Conservation (phyloP, 1,140 invertebrate species). For the Philaenus spumarius region DNA sequence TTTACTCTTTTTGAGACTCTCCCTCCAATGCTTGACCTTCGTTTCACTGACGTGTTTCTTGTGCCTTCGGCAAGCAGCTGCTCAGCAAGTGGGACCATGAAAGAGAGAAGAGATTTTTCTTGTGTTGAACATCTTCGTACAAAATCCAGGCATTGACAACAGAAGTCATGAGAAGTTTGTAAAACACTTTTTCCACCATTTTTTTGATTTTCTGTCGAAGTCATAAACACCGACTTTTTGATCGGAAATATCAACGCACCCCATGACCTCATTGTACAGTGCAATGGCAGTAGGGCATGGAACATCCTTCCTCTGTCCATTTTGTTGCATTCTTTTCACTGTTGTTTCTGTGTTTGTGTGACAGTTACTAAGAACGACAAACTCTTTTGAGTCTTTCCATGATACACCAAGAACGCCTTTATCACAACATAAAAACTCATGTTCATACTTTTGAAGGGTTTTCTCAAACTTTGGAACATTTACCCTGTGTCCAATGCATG, state of each 20-base stretch:
- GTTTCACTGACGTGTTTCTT: conserved; percentile 7
- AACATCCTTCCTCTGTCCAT: conserved; percentile 13
- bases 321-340: conserved; percentile 19
- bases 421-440: conserved; percentile 14
- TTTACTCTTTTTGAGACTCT: conserved; percentile 23
- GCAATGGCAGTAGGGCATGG: conserved; percentile 4
- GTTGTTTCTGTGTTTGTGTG: conserved; percentile 16
- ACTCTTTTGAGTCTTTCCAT: conserved; percentile 28
- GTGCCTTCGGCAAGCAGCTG: conserved; percentile 19
- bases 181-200: conserved; percentile 30
- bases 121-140: conserved; percentile 13
- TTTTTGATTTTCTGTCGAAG: too few relatives aligned
- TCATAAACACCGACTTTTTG: conserved; percentile 26
- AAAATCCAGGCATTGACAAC: conserved; percentile 26
- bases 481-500: conserved; percentile 11
- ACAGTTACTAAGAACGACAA: conserved; percentile 28
- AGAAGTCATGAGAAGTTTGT: conserved; percentile 19
- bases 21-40: conserved; percentile 14
- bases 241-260: conserved; percentile 28
- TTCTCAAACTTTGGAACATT: conserved; percentile 22
- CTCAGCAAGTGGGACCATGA: conserved; percentile 25
- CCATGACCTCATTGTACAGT: conserved; percentile 29
- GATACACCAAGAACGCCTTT: conserved; percentile 10
- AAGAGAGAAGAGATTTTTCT: conserved; percentile 20
- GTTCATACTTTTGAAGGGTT: conserved; percentile 20